These are phyloP conservation scores for honey bee (Apis mellifera) DNA, from an alignment of 1,140 invertebrate species.

Conservation along the genomic window DNA sequence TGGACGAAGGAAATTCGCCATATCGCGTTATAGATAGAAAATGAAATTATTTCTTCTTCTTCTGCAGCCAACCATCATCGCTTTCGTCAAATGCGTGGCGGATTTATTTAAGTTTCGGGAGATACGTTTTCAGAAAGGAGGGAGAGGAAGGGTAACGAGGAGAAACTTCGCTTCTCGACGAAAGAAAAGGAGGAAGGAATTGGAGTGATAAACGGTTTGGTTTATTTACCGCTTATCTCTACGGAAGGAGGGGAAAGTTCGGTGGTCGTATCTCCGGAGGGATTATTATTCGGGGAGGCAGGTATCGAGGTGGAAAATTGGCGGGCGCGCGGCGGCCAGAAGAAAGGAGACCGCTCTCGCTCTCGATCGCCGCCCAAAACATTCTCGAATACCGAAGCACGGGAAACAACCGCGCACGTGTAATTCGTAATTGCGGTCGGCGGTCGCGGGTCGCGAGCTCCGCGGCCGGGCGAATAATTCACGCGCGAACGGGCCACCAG, in stretches of 20 bases:
- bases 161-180: not conserved
- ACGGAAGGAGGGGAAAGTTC: not conserved
- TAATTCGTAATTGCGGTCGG: slow-evolving; percentile 66
- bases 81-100: no score
- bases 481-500: slow-evolving; percentile 54
- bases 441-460: slow-evolving; percentile 29
- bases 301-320: not conserved
- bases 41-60: not conserved
- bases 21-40: no score
- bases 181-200: no score
- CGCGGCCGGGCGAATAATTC: slow-evolving; percentile 59
- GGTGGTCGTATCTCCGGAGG: no score
- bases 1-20: slow-evolving; percentile 36
- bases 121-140: not conserved
- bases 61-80: no score
- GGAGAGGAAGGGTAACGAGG: no score
- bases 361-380: not conserved
- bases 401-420: slow-evolving; percentile 47
- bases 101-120: not conserved
- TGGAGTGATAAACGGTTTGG: not conserved
- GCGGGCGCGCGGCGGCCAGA: not conserved
- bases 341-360: not conserved
- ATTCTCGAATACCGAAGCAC: not conserved
- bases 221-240: not conserved
- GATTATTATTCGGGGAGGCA: no score